phyloP scores from a whole-genome alignment of 2,797 vertebrate genomes.

The Melanotaenia boesemani region DNA sequence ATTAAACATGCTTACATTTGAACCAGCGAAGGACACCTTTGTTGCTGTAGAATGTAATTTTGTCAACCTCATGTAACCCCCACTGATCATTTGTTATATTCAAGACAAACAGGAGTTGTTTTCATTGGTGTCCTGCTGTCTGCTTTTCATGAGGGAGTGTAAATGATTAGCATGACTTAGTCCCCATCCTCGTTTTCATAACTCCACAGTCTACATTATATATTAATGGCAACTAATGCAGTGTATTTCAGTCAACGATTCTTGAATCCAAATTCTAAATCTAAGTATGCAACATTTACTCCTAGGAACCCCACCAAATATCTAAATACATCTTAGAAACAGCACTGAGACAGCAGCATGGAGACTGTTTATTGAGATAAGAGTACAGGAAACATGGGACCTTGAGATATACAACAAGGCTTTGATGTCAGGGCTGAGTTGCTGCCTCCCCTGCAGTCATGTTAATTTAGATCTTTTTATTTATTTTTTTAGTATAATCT shows the following conservation, averaged over 20 bases:
- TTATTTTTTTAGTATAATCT: too few species aligned
- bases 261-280: neutral
- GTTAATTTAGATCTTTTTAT: neutral
- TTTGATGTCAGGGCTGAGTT: neutral
- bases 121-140: neutral
- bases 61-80: neutral
- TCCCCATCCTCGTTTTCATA: neutral
- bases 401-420: neutral
- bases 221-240: neutral
- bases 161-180: neutral
- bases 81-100: neutral
- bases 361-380: neutral
- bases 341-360: neutral
- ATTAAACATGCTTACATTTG: neutral
- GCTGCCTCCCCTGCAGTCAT: too few species aligned
- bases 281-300: neutral
- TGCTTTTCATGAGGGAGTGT: neutral
- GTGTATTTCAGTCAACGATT: too few species aligned
- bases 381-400: neutral
- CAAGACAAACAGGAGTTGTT: neutral
- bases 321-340: neutral
- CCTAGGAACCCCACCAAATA: neutral
- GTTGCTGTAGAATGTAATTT: too few species aligned
- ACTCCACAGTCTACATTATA: neutral
- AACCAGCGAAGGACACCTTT: neutral